These are phyloP conservation scores for Platycnemis pennipes DNA, from an alignment of 2,888 invertebrate species.

Conservation along the genomic window DNA sequence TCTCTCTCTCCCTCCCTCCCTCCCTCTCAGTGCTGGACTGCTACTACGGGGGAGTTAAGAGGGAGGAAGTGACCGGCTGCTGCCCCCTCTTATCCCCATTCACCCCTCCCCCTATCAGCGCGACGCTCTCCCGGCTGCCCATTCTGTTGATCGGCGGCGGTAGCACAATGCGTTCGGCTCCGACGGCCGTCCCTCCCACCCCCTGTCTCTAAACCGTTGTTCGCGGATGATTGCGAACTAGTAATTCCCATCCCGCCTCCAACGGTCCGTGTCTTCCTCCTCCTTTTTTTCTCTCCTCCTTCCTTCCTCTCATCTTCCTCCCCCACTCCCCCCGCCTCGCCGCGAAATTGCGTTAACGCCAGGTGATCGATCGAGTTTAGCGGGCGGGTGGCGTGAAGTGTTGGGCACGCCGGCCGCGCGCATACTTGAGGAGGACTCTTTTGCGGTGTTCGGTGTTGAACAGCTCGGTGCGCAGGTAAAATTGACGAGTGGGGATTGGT, in stretches of 20 bases:
- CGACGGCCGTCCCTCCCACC: not conserved
- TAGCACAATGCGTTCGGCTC: constrained; percentile 6
- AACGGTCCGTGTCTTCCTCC: constrained; percentile 23
- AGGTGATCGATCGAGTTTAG: constrained; percentile 25
- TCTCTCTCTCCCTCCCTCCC: too few relatives aligned
- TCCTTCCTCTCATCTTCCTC: not conserved
- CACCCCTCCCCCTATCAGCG: not conserved
- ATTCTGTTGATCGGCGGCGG: constrained; percentile 15
- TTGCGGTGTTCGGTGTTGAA: not conserved
- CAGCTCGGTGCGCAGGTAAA: not conserved
- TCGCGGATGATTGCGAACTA: constrained; percentile 39
- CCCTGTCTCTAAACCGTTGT: not conserved
- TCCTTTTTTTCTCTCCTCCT: not conserved
- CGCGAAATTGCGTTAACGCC: constrained; percentile 36
- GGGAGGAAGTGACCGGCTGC: not conserved
- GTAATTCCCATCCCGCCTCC: constrained; percentile 22
- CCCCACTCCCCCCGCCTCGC: not conserved
- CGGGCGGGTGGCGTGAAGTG: not conserved
- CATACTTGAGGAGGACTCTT: not conserved
- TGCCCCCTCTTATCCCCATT: not conserved
- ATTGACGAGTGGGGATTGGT: too few relatives aligned
- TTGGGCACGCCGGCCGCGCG: not conserved
- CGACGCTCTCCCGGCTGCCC: not conserved
- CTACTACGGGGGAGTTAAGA: not conserved
- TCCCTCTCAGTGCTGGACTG: not conserved